phyloP scores from a whole-genome alignment of 2,113 vertebrate species.

The Tympanuchus pallidicinctus region DNA sequence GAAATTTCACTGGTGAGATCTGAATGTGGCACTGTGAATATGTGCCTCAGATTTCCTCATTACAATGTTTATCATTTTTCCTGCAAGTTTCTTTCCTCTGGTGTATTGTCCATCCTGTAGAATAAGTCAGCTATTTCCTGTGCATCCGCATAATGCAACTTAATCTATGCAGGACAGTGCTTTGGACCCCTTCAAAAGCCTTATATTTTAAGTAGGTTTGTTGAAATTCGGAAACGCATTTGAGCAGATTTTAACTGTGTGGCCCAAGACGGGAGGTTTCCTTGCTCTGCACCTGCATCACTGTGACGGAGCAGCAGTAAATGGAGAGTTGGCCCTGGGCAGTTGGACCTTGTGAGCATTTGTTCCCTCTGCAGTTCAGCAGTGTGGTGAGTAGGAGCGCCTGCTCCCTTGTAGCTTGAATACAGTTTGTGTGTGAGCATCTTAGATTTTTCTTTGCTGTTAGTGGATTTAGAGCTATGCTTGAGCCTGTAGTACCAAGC shows the following conservation, averaged over 20 bases:
- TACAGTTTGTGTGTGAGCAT: background rate
- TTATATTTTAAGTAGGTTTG: background rate
- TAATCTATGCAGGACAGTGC: background rate
- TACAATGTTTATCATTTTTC: conserved; percentile 65
- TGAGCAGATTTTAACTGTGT: background rate
- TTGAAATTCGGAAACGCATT: background rate
- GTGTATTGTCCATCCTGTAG: conserved; percentile 64
- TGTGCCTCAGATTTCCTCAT: conserved; percentile 58
- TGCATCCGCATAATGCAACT: conserved; percentile 37
- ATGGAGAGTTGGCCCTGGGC: background rate
- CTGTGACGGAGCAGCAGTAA: background rate
- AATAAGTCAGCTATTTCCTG: conserved; percentile 67
- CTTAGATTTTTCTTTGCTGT: background rate
- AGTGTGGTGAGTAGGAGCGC: background rate
- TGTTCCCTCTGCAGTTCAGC: background rate
- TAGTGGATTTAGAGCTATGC: background rate
- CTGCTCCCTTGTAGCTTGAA: background rate
- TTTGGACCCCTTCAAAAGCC: background rate
- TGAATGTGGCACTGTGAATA: conserved; percentile 43
- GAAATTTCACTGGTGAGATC: background rate
- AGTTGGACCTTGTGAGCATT: background rate
- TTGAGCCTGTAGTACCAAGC: background rate
- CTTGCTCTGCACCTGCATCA: background rate
- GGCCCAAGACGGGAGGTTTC: background rate
- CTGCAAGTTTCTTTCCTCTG: conserved; percentile 66